Conservation (phyloP, 2,113 vertebrate genomes). For the Anarhynchus alexandrinus region DNA sequence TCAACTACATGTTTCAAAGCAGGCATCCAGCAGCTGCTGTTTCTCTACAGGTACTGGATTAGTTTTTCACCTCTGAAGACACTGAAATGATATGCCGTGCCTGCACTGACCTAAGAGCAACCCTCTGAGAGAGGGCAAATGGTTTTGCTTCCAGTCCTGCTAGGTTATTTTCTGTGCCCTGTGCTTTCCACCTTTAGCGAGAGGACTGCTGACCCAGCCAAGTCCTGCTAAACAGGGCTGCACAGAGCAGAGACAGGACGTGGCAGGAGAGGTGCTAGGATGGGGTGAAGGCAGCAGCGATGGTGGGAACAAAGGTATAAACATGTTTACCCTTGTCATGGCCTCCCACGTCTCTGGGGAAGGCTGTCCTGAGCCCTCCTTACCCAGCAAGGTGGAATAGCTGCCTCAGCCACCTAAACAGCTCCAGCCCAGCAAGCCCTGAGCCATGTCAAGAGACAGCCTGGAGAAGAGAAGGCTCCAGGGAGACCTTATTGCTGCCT, state of each 20-base stretch:
- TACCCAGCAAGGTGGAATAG: background rate
- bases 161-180: background rate
- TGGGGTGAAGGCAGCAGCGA: background rate
- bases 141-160: background rate
- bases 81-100: background rate
- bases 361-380: background rate
- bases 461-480: too few species aligned
- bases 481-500: too few species aligned
- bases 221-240: background rate
- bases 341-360: accelerated
- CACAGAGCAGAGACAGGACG: accelerated
- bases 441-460: too few species aligned
- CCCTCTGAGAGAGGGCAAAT: background rate
- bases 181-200: background rate
- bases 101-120: background rate
- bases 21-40: background rate
- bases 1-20: background rate
- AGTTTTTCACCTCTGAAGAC: background rate
- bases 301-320: too few species aligned
- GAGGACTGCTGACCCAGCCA: background rate
- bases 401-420: background rate
- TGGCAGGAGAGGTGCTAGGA: background rate
- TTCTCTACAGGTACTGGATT: background rate
- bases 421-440: background rate
- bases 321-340: background rate